Percentiles rank a stretch among this genome's conserved stretches.
phyloP scores from a whole-genome alignment of 2,888 invertebrate genomes.

The Tortrix viridana region DNA sequence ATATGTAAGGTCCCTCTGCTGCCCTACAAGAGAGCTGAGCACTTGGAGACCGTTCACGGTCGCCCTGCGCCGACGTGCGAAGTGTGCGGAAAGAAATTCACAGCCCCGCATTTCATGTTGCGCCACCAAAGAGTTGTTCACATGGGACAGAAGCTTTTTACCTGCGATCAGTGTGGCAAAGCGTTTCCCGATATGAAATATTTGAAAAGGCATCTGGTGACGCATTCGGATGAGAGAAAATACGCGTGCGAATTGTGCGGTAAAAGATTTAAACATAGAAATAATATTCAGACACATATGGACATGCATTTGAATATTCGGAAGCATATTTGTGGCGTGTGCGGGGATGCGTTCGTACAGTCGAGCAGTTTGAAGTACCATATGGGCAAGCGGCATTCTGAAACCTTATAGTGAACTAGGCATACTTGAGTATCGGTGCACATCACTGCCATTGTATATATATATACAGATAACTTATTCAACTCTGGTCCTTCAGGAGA shows the following conservation, averaged over 20 bases:
- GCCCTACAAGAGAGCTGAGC: slow-evolving; percentile 10
- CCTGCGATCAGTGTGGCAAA: slow-evolving; percentile 7
- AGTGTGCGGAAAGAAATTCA: slow-evolving; percentile 27
- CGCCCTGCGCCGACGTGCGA: slow-evolving; percentile 22
- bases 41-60: slow-evolving; percentile 9
- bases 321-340: slow-evolving; percentile 26
- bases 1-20: background rate
- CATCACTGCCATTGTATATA: no score
- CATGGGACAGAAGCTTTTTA: slow-evolving; percentile 12
- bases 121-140: slow-evolving; percentile 23
- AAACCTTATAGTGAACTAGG: background rate
- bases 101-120: slow-evolving; percentile 1
- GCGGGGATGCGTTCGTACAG: slow-evolving; percentile 43
- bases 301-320: slow-evolving; percentile 26
- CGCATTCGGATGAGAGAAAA: slow-evolving; percentile 6
- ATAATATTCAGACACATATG: slow-evolving; percentile 12
- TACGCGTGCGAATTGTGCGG: slow-evolving; percentile 6
- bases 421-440: no score
- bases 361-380: slow-evolving; percentile 40
- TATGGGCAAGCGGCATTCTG: slow-evolving; percentile 38
- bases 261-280: slow-evolving; percentile 15
- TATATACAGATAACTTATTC: no score
- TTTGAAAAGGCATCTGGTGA: slow-evolving; percentile 3
- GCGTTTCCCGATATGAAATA: background rate
- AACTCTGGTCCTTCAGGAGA: no score